Percentiles rank a stretch among this genome's conserved stretches.
Evolutionary conservation across 2,888 invertebrate genomes (phyloP).

Genomic region (Orthosia cruda): DNA sequence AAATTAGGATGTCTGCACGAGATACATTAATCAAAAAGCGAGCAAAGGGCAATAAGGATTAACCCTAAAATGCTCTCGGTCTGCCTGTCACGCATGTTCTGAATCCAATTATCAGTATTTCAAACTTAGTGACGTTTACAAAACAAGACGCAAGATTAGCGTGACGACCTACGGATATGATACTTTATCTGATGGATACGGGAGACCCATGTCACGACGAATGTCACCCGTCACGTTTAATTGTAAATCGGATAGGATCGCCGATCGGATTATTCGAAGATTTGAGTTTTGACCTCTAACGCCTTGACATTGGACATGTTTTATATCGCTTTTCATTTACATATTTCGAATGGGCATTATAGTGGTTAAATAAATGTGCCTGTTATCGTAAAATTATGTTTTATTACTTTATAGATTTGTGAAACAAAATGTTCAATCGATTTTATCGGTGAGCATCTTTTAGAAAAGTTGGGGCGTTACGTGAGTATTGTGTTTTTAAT

Average conservation of each 20-base stretch:
- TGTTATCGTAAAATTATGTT: slow-evolving; percentile 27
- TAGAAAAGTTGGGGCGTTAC: not conserved
- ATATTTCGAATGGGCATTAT: slow-evolving; percentile 26
- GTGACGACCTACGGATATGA: slow-evolving; percentile 63
- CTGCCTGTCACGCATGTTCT: slow-evolving; percentile 64
- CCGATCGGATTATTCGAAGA: slow-evolving; percentile 60
- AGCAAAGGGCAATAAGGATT: slow-evolving; percentile 25
- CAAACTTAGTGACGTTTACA: slow-evolving; percentile 81
- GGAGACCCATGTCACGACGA: slow-evolving; percentile 64
- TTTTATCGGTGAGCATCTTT: not conserved
- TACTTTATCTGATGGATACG: slow-evolving; percentile 38
- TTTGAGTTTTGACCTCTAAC: slow-evolving; percentile 50
- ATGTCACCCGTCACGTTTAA: slow-evolving; percentile 76
- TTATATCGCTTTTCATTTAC: slow-evolving; percentile 51
- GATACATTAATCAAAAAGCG: slow-evolving; percentile 32
- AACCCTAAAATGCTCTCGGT: slow-evolving; percentile 47
- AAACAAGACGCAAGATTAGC: slow-evolving; percentile 74
- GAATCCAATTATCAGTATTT: slow-evolving; percentile 83
- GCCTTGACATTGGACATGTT: slow-evolving; percentile 47
- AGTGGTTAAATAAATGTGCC: slow-evolving; percentile 37
- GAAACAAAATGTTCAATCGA: slow-evolving; percentile 5
- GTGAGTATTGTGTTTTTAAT: not conserved
- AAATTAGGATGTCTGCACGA: slow-evolving; percentile 26
- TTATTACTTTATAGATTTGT: slow-evolving; percentile 20
- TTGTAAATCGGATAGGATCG: slow-evolving; percentile 72